phyloP scores from a whole-genome alignment of 2,888 invertebrate genomes.

The Drosophila austrosaltans region DNA sequence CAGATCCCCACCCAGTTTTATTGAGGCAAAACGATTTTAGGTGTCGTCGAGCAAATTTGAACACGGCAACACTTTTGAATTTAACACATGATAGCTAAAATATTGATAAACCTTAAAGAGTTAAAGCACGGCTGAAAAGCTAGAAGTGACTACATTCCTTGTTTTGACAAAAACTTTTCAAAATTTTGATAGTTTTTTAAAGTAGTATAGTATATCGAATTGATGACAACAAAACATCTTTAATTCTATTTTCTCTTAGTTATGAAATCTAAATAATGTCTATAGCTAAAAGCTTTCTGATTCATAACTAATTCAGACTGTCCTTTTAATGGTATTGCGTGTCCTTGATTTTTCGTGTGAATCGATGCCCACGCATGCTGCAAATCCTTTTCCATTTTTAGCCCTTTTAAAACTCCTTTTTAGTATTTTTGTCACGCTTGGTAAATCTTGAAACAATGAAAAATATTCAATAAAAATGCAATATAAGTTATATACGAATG shows the following conservation, averaged over 20 bases:
- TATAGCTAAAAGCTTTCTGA: background rate
- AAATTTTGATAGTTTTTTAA: no score
- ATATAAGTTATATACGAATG: conserved; percentile 38
- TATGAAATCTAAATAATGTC: no score
- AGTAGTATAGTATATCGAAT: no score
- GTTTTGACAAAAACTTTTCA: no score
- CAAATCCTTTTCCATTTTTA: conserved; percentile 1
- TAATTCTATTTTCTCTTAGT: no score
- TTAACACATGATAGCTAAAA: no score
- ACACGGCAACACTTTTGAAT: background rate
- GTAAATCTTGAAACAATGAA: conserved; percentile 26
- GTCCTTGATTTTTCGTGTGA: background rate
- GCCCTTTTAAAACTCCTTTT: background rate
- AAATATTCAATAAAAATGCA: conserved; percentile 47
- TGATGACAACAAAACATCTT: no score
- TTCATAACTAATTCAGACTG: no score
- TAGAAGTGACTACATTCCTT: no score
- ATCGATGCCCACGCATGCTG: conserved; percentile 1
- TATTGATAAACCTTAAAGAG: no score
- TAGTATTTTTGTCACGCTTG: conserved; percentile 14
- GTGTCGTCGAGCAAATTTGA: background rate
- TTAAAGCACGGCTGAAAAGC: no score
- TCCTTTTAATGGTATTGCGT: background rate
- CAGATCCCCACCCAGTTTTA: background rate
- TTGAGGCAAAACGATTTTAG: background rate